Percentiles rank a stretch among this genome's conserved stretches.
These are phyloP conservation scores for Melanotaenia trifasciata DNA, from an alignment of 2,797 vertebrate genomes.

Conservation along the genomic window DNA sequence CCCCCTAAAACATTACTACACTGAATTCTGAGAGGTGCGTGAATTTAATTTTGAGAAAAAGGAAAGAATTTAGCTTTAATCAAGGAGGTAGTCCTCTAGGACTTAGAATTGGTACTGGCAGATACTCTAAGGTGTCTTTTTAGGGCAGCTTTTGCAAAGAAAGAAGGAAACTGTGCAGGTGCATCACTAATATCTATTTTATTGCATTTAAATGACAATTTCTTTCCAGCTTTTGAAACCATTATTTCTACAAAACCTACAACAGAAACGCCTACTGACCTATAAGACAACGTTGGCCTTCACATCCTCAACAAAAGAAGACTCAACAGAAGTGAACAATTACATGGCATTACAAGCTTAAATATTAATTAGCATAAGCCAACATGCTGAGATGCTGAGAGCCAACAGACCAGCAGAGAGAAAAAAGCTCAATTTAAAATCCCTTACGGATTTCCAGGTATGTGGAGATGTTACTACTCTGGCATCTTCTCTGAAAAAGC, in stretches of 20 bases:
- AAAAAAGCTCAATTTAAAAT: conserved; percentile 31
- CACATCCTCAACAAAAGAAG: background rate
- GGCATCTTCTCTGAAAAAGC: conserved; percentile 66
- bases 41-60: background rate
- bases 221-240: background rate
- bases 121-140: background rate
- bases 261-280: background rate
- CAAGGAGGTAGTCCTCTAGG: too few species aligned
- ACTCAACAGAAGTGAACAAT: background rate
- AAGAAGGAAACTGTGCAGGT: background rate
- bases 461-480: conserved; percentile 50
- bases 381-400: background rate
- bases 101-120: background rate
- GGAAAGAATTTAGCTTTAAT: background rate
- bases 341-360: conserved; percentile 1
- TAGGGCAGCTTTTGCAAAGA: background rate
- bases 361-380: conserved; percentile 2
- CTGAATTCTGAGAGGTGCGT: background rate
- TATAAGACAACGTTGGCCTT: background rate
- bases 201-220: background rate
- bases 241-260: background rate
- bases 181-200: background rate
- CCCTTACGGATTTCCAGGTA: conserved; percentile 46
- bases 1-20: background rate
- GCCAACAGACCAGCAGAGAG: conserved; percentile 5